A percentile compares a stretch with the other conserved stretches of the same genome.
These are phyloP conservation scores for Portevinia maculata DNA, from an alignment of 2,888 invertebrate genomes.

Conservation along the genomic window DNA sequence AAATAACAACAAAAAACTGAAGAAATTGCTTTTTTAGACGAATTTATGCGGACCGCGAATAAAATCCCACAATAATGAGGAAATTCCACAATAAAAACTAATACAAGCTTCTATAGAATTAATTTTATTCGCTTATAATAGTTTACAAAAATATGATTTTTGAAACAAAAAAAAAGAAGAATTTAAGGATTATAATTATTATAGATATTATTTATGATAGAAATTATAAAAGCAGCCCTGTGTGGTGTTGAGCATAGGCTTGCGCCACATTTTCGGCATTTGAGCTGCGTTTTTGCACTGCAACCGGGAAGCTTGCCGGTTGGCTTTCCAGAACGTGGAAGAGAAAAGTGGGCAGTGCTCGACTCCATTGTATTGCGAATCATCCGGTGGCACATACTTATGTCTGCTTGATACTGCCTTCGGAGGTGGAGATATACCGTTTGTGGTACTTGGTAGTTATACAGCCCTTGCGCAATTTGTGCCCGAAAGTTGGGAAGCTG, in stretches of 20 bases:
- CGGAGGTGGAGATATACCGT: constrained; percentile 4
- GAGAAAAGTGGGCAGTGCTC: no score
- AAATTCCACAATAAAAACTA: constrained; percentile 10
- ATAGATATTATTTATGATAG: constrained; percentile 9
- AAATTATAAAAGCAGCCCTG: constrained; percentile 12
- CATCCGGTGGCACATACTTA: constrained; percentile 32
- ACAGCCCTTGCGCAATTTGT: constrained; percentile 40
- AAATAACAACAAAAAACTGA: background rate
- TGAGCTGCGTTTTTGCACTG: constrained; percentile 25
- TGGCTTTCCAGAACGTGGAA: no score
- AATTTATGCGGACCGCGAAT: no score
- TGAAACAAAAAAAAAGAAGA: background rate
- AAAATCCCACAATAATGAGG: constrained; percentile 23
- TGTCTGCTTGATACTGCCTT: constrained; percentile 10
- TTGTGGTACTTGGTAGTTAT: constrained; percentile 32
- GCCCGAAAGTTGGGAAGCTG: constrained; percentile 53
- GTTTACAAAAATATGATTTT: constrained; percentile 7
- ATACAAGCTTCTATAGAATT: constrained; percentile 14
- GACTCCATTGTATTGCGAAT: constrained; percentile 43
- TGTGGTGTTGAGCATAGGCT: constrained; percentile 10
- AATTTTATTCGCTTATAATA: constrained; percentile 12
- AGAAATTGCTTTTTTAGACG: constrained; percentile 14
- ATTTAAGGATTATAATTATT: background rate
- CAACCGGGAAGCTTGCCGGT: no score
- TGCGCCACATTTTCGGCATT: constrained; percentile 6